Evolutionary conservation across 2,113 vertebrate genomes (phyloP), one percentile per base, ranked within the genome.

Genomic region (Pseudonaja textilis): DNA sequence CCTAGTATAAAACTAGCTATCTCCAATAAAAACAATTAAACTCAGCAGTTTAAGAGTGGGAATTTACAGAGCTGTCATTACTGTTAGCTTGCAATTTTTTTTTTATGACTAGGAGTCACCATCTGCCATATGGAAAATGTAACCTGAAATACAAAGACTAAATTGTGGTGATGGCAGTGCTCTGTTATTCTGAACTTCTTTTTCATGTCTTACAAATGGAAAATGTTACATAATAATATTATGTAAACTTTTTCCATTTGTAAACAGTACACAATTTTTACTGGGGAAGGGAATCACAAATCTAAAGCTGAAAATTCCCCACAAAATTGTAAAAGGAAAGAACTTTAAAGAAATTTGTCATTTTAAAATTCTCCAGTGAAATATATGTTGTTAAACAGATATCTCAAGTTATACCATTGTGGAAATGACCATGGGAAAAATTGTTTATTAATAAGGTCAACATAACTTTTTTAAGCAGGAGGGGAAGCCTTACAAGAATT

Each of bases 11-110:
- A 94, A 89, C 91, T 94, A 93, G 89, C 95, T 93, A 86, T 93
- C 59, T 91, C 81, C 87, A 93, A 96, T 95, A 94, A 95, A 95
- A 93, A 94, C 95, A 94, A 92, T 87, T 93, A 93, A 39, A 56
- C 14, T 56, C 26, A 91, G 81, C 89, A 92, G 69, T 85, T 86
- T 89, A 91, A 6, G 16, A 91, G 85, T 85, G 57, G 93, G 95
- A 86, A 92, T 90, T 93, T 91, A 94, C 93, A 94, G 26, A 92
- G 91, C 91, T 95, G 93, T n/a, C 81, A 94, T 90, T 94, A 95
- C 90, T 88, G 85, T 92, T 91, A 96, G 90, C 87, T 93, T 91
- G 22, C 87, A 94, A 93, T 61, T 92, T 89, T 93, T 89, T 93
- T 57, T 90, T 90, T 61, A 86, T 39, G 74, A 86, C 88, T 90